Percentiles rank a stretch among this genome's conserved stretches.
These are phyloP conservation scores for Zaprionus gabonicus DNA, from an alignment of 1,140 invertebrate species.

Conservation along the genomic window DNA sequence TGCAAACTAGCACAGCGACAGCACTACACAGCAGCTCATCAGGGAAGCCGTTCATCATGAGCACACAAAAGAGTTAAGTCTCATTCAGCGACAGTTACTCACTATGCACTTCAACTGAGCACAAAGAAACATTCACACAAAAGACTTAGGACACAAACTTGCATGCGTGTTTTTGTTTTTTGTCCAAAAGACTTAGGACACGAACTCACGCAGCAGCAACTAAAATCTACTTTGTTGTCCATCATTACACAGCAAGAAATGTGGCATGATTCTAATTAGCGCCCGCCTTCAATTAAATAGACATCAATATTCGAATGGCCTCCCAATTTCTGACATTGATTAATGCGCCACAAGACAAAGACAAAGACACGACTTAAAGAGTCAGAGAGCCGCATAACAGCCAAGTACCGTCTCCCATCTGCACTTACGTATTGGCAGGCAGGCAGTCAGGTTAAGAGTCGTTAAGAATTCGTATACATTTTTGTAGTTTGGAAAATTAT, in stretches of 20 bases:
- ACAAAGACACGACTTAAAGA: slow-evolving; percentile 62
- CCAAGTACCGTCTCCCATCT: slow-evolving; percentile 11
- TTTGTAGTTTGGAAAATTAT: slow-evolving; percentile 68
- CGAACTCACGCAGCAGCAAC: slow-evolving; percentile 2
- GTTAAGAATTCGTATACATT: slow-evolving; percentile 55
- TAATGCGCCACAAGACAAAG: slow-evolving; percentile 59
- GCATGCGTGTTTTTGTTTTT: neutral
- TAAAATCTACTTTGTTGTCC: slow-evolving; percentile 2
- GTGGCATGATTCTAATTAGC: slow-evolving; percentile 71
- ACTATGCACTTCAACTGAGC: neutral
- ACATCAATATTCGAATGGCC: slow-evolving; percentile 64
- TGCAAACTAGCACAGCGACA: neutral
- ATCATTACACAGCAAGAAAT: slow-evolving; percentile 65
- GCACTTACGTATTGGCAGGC: slow-evolving; percentile 5
- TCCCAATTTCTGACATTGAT: slow-evolving; percentile 71
- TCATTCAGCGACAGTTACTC: neutral
- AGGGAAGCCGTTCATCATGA: no score
- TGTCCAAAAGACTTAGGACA: neutral
- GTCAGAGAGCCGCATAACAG: slow-evolving; percentile 45
- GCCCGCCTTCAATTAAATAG: slow-evolving; percentile 71
- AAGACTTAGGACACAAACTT: slow-evolving; percentile 6
- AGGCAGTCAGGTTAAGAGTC: neutral
- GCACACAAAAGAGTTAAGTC: neutral
- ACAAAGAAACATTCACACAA: neutral
- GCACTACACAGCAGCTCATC: no score